Conservation (phyloP, 92 coral and sea anemone genomes). For the Palythoa heliodiscus region DNA sequence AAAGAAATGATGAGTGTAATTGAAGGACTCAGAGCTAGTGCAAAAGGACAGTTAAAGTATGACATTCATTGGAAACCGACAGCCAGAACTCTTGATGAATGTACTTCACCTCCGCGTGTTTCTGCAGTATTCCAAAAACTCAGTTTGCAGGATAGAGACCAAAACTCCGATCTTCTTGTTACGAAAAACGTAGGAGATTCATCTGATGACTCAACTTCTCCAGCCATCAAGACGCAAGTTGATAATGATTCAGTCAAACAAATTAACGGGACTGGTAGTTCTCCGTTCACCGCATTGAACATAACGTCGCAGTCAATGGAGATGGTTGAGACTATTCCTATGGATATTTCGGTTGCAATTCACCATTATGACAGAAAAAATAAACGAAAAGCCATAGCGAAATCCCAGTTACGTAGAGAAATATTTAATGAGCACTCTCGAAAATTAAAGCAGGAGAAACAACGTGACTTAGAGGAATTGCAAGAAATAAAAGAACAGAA, state of each 20-base stretch:
- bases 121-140: constrained; percentile 5
- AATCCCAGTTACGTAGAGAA: constrained; percentile 42
- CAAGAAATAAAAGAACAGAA: constrained; percentile 59
- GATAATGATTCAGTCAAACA: neutral
- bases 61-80: constrained; percentile 74
- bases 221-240: neutral
- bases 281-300: neutral
- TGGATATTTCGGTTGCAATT: constrained; percentile 32
- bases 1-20: constrained; percentile 43
- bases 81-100: constrained; percentile 50
- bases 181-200: neutral
- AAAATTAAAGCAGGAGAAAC: constrained; percentile 50
- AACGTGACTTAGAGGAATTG: constrained; percentile 48
- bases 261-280: neutral
- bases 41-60: constrained; percentile 76
- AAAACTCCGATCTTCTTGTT: neutral
- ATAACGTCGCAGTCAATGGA: constrained; percentile 30
- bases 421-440: constrained; percentile 51
- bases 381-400: constrained; percentile 52
- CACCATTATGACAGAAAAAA: constrained; percentile 51
- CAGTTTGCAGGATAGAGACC: neutral
- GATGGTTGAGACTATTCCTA: constrained; percentile 46
- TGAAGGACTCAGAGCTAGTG: constrained; percentile 57
- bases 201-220: neutral
- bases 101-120: constrained; percentile 58